A percentile compares a stretch with the other conserved stretches of the same genome.
Conservation (phyloP, 2,888 invertebrate genomes). For the Proisotoma minuta region DNA sequence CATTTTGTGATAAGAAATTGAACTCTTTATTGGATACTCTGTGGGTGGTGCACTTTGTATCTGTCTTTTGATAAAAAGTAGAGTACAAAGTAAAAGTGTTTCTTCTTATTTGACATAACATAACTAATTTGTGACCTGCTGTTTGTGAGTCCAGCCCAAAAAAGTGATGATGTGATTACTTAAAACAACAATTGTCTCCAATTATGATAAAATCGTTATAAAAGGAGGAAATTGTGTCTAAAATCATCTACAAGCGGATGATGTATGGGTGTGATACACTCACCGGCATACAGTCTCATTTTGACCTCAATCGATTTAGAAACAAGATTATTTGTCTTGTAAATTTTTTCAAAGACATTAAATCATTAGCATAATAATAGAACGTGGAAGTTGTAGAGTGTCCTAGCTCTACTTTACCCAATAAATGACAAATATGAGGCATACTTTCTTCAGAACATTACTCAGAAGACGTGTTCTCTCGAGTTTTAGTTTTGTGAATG, state of each 20-base stretch:
- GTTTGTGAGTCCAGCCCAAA: no score
- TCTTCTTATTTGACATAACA: no score
- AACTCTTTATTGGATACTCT: no score
- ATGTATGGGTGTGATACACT: conserved; percentile 8
- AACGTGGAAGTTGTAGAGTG: background rate
- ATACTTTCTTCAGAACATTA: conserved; percentile 8
- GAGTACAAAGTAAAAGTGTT: no score
- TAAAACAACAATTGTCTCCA: no score
- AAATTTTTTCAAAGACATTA: conserved; percentile 4
- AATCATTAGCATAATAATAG: background rate
- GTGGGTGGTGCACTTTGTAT: no score
- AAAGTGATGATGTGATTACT: no score
- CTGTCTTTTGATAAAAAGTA: no score
- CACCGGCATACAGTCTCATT: background rate
- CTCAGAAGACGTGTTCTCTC: background rate
- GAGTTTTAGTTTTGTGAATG: conserved; percentile 8
- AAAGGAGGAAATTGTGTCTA: background rate
- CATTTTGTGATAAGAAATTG: no score
- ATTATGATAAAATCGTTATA: no score
- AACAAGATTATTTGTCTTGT: conserved; percentile 10
- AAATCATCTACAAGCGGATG: background rate
- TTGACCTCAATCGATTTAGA: conserved; percentile 9
- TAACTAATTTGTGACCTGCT: no score
- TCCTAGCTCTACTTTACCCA: background rate
- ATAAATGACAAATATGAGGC: background rate